Evolutionary conservation across 2,113 vertebrate genomes (phyloP), one percentile per base, ranked within the genome.

Genomic region (Elaphurus davidianus): DNA sequence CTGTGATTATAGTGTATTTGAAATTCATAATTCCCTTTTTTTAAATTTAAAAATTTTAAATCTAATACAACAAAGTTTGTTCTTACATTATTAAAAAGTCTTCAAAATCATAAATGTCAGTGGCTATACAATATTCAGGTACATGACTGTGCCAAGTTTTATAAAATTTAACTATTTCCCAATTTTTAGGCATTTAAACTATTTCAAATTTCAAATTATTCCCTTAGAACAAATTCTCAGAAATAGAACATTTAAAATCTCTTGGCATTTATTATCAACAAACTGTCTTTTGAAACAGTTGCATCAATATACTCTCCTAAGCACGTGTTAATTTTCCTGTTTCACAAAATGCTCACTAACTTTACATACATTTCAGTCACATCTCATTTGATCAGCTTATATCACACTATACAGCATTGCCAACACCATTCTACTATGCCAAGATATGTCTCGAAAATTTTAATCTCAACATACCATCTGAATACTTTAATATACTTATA

Each of bases 11-110:
- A 88, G 0, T 54, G 6, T 64, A 74, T 55, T 92, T 84, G 19
- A 88, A 98, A 96, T 62, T 67, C 40, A 86, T 54, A 94, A 59
- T 88, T 85, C 45, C 47, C n/a, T 59, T 64, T 94, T 59, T 55
- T 76, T 12, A 17, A 71, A 23, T 54, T 54, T 19, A 17, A 17
- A 54, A 54, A 54, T 40, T 71, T 71, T 12, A 23, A 71, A 85
- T 7, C 50, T 74, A 43, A 59, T 55, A 62, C 60, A 67, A 88
- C 40, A 82, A 96, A 89, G 14, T 76, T 88, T 85, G 87, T 94
- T 30, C 90, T 85, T 28, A n/a, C 5, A 27, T 28, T 78, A 74
- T 86, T 15, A 81, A 89, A n/a, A 94, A 85, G 47, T 54, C 60
- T 90, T 97, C 59, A 86, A 91, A 93, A 67, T 45, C 25, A 45